Base-by-base conservation (phyloP, 2,797 vertebrate genomes). In the Moxostoma hubbsi region DNA sequence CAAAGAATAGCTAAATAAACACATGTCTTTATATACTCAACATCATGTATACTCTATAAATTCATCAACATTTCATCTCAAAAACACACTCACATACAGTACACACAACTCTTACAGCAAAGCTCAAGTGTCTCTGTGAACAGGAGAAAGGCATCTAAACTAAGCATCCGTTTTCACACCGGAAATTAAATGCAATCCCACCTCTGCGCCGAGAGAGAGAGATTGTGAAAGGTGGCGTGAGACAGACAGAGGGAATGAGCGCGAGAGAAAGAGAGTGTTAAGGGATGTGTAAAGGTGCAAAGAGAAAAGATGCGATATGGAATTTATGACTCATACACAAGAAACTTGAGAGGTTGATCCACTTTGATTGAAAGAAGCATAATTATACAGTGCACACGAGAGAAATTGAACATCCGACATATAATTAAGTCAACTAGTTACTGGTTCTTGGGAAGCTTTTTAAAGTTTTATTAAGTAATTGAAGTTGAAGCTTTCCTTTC, bases 271-370 rank as follows among this genome's bases (percentile, higher is more conserved):
- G 63, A 66, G 81, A 63, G 77, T 77, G 89, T 87, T 85, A 84
- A 78, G 64, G 36, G 82, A 73, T 71, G 82, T 61, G 59, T 72
- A 53, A 68, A 75, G 82, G 79, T 86, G 83, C 54, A 80, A 85
- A 79, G 51, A 82, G 75, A 83, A 75, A 81, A 79, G 82, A 85
- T 86, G 89, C 82, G 86, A 88, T 80, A 57, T 80, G 73, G 80
- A 80, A 78, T 74, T 46, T 77, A 77, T 79, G 69, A 70, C 58
- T 79, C 68, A 13, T 2, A 0, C 73, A 6, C 47, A 9, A 24
- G 11, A 74, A 55, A 65, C 47, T 53, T 6, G 45, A 69, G 8
- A 65, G 47, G 43, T 55, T 73, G 36, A 16, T 16, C 47, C 51
- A 58, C 54, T 67, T 46, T 69, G 66, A 67, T 18, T 58, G 47